phyloP scores from a whole-genome alignment of 2,888 invertebrate species.

The Atherix ibis region DNA sequence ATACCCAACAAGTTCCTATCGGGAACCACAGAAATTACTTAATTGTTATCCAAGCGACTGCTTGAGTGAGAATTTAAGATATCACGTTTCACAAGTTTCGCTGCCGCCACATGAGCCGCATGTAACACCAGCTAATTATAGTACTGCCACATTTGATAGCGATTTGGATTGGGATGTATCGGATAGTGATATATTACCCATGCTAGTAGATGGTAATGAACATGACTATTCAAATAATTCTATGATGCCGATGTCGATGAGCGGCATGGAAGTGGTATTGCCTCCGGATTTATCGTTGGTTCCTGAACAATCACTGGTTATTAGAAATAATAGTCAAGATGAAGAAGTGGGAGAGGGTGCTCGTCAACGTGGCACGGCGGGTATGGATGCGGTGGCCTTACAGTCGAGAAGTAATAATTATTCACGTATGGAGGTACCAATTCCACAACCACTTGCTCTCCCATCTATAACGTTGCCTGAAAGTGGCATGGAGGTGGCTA shows the following conservation, averaged over 20 bases:
- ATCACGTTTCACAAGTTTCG: slow-evolving; percentile 46
- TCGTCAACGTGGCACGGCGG: slow-evolving; percentile 15
- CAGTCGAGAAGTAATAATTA: slow-evolving; percentile 15
- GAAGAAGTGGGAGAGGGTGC: slow-evolving; percentile 17
- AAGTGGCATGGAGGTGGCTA: slow-evolving; percentile 31
- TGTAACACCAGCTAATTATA: slow-evolving; percentile 38
- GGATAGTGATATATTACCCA: slow-evolving; percentile 39
- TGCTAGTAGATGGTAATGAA: slow-evolving; percentile 24
- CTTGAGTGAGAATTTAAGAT: slow-evolving; percentile 59
- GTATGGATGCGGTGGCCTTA: slow-evolving; percentile 15
- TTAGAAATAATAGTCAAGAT: slow-evolving; percentile 25
- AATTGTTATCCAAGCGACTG: slow-evolving; percentile 59
- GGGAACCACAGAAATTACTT: slow-evolving; percentile 29
- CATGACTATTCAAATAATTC: slow-evolving; percentile 8
- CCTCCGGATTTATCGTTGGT: slow-evolving; percentile 33
- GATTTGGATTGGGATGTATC: slow-evolving; percentile 64
- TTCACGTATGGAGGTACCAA: slow-evolving; percentile 7
- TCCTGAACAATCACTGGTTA: slow-evolving; percentile 27
- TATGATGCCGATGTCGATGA: slow-evolving; percentile 18
- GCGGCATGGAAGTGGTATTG: slow-evolving; percentile 31
- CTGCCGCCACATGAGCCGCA: slow-evolving; percentile 41
- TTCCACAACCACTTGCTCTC: slow-evolving; percentile 20
- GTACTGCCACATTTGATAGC: slow-evolving; percentile 45
- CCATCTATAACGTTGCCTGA: slow-evolving; percentile 26
- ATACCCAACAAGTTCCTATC: slow-evolving; percentile 19